Base-by-base conservation (phyloP, 2,888 invertebrate species). In the Nycteola revayana region DNA sequence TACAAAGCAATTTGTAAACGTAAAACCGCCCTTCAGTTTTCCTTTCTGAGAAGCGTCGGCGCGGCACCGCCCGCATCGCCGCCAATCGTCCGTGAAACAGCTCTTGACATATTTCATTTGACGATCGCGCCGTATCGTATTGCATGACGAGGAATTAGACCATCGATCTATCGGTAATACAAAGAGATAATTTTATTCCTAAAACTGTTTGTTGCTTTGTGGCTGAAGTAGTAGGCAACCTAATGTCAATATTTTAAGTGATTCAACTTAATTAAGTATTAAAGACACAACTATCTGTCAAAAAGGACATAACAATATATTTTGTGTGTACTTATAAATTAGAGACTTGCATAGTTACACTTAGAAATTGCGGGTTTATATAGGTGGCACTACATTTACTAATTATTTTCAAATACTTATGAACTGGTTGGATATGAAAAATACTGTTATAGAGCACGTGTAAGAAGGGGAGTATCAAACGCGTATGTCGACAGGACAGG, bases 61-160 rank as follows among this genome's bases (percentile, higher is more conserved):
- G 36, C 49, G 43, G 46, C 42, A 38, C 42, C 55, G 60, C 42
- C 40, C 51, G 43, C 55, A 49, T 71, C 65, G 49, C 26, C 40
- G 59, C 54, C 79, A 84, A 86, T 85, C 75, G 79, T 46, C 75
- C 85, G 78, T 85, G 80, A 79, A 87, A 87, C 79, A 75, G 68
- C 71, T 73, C 78, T 60, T 75, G 87, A 85, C 87, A 81, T 65
- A 76, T 87, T 78, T 83, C 85, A 82, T 85, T 81, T 78, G 75
- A 60, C 64, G 45, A 59, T 47, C 47, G 54, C 59, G 49, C 45
- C 43, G 60, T 61, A 58, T 67, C 66, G 56, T 65, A 64, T 64
- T 60, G 57, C 63, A 57, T 71, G 72, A 74, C 71, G 68, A 40
- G 48, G 57, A 58, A 72, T 73, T 65, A 75, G 51, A 49, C 51